Percentiles rank a stretch among this genome's conserved stretches.
Evolutionary conservation across 2,797 vertebrate genomes (phyloP).

Genomic region (Clarias laeviceps): DNA sequence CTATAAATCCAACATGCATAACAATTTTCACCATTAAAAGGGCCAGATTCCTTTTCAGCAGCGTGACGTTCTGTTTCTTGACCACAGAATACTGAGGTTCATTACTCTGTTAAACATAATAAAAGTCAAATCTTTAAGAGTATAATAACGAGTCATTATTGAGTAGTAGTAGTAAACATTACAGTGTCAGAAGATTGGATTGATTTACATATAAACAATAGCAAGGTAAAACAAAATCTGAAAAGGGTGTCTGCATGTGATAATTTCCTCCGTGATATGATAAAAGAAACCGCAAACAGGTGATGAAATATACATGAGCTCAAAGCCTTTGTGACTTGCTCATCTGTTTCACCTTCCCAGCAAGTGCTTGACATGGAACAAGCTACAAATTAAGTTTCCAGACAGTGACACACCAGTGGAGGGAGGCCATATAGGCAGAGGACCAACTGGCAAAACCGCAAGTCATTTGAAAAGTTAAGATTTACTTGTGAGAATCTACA

Average conservation of each 20-base stretch:
- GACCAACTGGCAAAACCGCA: not conserved
- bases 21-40: not conserved
- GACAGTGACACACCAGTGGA: not conserved
- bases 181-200: not conserved
- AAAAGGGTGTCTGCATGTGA: not conserved
- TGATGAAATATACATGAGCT: not conserved
- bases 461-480: not conserved
- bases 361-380: not conserved
- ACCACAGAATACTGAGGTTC: not conserved
- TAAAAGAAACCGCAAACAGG: constrained; percentile 1
- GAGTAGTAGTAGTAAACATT: not conserved
- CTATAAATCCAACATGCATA: not conserved
- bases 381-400: not conserved
- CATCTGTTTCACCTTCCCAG: not conserved
- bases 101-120: not conserved
- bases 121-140: not conserved
- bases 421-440: not conserved
- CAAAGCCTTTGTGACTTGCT: not conserved
- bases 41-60: not conserved
- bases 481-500: not conserved
- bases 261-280: not conserved
- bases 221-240: not conserved
- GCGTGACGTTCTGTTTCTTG: not conserved
- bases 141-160: not conserved
- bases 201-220: not conserved